A percentile compares a stretch with the other conserved stretches of the same genome.
These are phyloP conservation scores for Mycteria americana DNA, from an alignment of 2,797 vertebrate species.

Conservation along the genomic window DNA sequence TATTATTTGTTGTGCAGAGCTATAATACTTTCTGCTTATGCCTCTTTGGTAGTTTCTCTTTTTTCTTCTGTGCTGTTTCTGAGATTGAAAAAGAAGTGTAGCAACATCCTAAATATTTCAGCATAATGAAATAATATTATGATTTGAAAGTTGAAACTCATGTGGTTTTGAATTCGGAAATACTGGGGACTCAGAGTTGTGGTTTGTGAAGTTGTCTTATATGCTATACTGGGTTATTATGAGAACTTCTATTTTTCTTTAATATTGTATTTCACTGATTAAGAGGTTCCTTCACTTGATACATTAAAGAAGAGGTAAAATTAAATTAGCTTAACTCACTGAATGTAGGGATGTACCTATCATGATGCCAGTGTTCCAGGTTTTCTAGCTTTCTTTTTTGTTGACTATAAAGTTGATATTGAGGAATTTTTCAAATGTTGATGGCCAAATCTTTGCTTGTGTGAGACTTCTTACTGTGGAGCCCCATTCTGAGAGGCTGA, in stretches of 20 bases:
- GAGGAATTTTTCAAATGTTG: not conserved
- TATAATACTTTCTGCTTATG: not conserved
- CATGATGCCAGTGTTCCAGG: not conserved
- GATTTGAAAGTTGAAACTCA: constrained; percentile 45
- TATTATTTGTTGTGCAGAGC: not conserved
- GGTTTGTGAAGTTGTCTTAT: not conserved
- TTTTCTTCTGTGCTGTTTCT: not conserved
- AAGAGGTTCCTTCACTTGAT: not conserved
- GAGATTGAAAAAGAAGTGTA: not conserved
- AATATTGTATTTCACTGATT: constrained; percentile 40
- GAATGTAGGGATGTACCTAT: not conserved
- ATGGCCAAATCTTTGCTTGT: not conserved
- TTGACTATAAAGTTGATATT: not conserved
- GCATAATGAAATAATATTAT: constrained; percentile 41
- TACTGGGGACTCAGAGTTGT: not conserved
- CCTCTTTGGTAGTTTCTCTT: not conserved
- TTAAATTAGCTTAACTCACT: not conserved
- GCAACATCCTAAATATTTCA: constrained; percentile 13
- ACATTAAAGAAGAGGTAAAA: not conserved
- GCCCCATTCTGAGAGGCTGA: not conserved
- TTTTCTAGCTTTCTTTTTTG: not conserved
- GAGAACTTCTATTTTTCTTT: constrained; percentile 33
- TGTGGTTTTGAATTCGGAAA: constrained; percentile 30
- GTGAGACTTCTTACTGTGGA: not conserved
- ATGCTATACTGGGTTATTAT: not conserved